phyloP scores from a whole-genome alignment of 2,113 vertebrate species.

The Thamnaconus septentrionalis region DNA sequence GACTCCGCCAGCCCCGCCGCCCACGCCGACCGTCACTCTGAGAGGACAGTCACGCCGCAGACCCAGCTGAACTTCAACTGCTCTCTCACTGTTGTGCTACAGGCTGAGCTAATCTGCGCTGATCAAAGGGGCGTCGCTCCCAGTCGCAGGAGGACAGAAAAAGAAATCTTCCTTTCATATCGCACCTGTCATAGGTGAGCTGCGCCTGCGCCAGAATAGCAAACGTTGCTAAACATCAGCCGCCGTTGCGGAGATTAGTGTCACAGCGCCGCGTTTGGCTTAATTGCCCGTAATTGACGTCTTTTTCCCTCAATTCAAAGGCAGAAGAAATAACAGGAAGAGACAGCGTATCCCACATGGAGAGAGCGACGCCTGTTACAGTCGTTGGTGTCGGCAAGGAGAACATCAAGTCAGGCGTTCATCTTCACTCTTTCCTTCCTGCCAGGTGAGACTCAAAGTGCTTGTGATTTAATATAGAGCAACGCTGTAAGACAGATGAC shows the following conservation, averaged over 20 bases:
- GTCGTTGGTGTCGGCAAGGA: background rate
- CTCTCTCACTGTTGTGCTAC: constrained; percentile 16
- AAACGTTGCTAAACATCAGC: constrained; percentile 5
- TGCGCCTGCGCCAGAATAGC: background rate
- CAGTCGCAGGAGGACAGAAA: constrained; percentile 1
- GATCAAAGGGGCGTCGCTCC: constrained; percentile 3
- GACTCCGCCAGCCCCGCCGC: constrained; percentile 24
- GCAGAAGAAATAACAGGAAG: background rate
- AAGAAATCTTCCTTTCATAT: constrained; percentile 15
- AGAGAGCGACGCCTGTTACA: background rate
- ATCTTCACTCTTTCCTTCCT: background rate
- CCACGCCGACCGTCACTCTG: constrained; percentile 41
- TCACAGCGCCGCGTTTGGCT: constrained; percentile 10
- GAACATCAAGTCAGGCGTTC: background rate
- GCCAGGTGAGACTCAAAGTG: too few relatives aligned
- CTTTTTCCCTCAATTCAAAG: constrained; percentile 25
- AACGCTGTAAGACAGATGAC: too few relatives aligned
- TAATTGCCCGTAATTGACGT: constrained; percentile 31
- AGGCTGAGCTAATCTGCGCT: constrained; percentile 16
- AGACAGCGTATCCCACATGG: too few relatives aligned
- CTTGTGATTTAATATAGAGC: too few relatives aligned
- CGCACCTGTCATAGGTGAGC: constrained; percentile 24
- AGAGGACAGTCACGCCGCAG: constrained; percentile 28
- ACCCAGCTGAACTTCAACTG: constrained; percentile 39
- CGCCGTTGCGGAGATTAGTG: constrained; percentile 3